phyloP scores from a whole-genome alignment of 92 coral and sea anemone species.

The Porites divaricata region DNA sequence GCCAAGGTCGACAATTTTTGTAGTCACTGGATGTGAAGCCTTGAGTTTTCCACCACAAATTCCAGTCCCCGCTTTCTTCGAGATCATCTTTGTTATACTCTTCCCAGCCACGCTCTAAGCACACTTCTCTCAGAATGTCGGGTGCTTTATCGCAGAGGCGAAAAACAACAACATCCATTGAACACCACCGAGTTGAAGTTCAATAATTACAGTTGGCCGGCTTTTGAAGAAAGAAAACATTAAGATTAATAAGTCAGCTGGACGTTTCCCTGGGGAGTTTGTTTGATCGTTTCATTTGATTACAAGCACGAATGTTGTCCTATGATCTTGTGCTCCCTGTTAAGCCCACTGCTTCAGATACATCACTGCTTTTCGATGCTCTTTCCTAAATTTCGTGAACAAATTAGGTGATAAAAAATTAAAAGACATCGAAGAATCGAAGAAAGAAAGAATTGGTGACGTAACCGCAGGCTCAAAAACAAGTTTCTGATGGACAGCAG shows the following conservation, averaged over 20 bases:
- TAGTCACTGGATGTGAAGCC: conserved; percentile 83
- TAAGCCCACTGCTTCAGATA: no score
- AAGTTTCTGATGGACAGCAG: not conserved
- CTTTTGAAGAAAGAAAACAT: no score
- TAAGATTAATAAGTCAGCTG: no score
- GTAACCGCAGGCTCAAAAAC: conserved; percentile 9
- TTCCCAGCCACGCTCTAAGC: conserved; percentile 83
- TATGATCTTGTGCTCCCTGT: no score
- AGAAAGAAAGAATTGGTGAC: conserved; percentile 16
- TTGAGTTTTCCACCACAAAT: conserved; percentile 88
- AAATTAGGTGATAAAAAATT: no score
- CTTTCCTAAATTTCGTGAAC: no score
- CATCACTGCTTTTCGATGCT: no score
- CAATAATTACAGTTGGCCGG: no score
- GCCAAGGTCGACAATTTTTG: conserved; percentile 90
- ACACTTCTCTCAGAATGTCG: conserved; percentile 77
- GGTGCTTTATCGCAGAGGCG: conserved; percentile 87
- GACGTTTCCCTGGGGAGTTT: no score
- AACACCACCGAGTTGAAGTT: not conserved
- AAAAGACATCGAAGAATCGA: not conserved
- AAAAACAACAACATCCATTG: conserved; percentile 64
- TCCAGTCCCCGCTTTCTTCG: conserved; percentile 68
- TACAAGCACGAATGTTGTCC: no score
- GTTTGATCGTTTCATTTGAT: no score
- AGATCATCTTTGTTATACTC: conserved; percentile 66